These are phyloP conservation scores for Hestina assimilis DNA, from an alignment of 1,140 invertebrate species.

Conservation along the genomic window DNA sequence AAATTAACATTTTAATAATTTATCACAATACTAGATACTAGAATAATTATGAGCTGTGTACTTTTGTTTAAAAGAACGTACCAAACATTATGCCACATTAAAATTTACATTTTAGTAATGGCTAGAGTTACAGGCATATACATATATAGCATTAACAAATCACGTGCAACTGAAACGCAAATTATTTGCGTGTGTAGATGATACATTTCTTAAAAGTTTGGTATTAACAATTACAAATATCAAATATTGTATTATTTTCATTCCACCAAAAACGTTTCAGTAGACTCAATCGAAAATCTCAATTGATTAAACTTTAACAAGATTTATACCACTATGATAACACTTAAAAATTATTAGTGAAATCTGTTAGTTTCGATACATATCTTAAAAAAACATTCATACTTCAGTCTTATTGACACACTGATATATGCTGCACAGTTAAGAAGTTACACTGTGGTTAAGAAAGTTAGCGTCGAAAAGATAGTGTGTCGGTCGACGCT, in stretches of 20 bases:
- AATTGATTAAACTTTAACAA: no score
- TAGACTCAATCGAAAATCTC: neutral
- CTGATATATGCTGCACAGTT: no score
- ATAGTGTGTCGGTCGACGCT: no score
- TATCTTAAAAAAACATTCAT: conserved; percentile 9
- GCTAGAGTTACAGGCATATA: no score
- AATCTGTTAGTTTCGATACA: neutral
- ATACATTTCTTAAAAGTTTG: no score
- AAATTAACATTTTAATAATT: conserved; percentile 38
- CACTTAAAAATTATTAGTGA: no score
- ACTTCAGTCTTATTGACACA: conserved; percentile 41
- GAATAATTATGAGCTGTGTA: neutral
- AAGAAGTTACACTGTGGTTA: no score
- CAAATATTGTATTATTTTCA: conserved; percentile 3
- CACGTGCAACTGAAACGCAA: no score
- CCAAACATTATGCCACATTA: neutral
- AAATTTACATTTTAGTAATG: neutral
- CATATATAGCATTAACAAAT: no score
- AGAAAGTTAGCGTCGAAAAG: no score
- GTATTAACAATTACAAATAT: no score
- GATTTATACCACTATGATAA: neutral
- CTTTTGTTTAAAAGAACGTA: neutral
- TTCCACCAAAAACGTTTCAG: neutral
- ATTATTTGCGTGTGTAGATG: no score
- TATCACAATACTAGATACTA: conserved; percentile 53